phyloP scores from a whole-genome alignment of 2,113 vertebrate species.

The Ivindomyrus marchei region DNA sequence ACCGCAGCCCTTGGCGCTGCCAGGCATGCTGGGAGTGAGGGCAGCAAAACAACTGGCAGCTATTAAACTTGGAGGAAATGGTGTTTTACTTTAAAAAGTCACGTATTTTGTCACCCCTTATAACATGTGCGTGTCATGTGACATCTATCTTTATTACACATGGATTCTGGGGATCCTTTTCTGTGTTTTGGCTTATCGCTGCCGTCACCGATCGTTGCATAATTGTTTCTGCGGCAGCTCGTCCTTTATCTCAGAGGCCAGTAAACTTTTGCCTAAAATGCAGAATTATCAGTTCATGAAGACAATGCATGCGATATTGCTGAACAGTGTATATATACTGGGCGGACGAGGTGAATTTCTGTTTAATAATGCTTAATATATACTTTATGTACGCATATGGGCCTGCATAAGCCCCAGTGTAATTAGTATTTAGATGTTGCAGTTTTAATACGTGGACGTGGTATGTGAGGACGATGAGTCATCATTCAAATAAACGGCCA shows the following conservation, averaged over 20 bases:
- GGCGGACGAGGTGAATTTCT: not conserved
- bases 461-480: not conserved
- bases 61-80: conserved; percentile 8
- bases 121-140: not conserved
- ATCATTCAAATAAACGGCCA: not conserved
- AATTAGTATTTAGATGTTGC: not conserved
- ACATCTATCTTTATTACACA: not conserved
- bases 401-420: not conserved
- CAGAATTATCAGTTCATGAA: not conserved
- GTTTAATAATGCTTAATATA: not conserved
- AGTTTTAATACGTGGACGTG: not conserved
- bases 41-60: not conserved
- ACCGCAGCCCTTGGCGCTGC: not conserved
- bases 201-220: not conserved
- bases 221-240: not conserved
- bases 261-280: not conserved
- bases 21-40: conserved; percentile 9
- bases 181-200: not conserved
- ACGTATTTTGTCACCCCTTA: not conserved
- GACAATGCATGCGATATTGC: not conserved
- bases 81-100: conserved; percentile 3
- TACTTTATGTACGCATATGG: not conserved
- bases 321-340: not conserved
- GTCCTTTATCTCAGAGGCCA: not conserved
- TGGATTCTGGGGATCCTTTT: not conserved